Conservation (phyloP, 2,888 invertebrate species). For the Drymonia ruficornis region DNA sequence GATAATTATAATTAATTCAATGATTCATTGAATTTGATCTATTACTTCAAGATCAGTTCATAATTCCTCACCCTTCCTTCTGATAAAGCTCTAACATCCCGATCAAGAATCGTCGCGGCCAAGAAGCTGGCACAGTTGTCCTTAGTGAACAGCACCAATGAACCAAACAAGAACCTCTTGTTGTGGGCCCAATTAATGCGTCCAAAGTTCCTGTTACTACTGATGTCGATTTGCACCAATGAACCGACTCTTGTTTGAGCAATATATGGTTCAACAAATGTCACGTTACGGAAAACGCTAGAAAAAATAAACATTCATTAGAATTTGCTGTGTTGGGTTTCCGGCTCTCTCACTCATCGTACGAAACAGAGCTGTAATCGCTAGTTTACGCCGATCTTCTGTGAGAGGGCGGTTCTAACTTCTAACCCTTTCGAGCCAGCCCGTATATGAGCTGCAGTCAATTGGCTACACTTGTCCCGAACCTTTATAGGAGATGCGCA, state of each 20-base stretch:
- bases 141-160: slow-evolving; percentile 88
- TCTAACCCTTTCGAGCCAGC: too few species aligned
- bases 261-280: slow-evolving; percentile 62
- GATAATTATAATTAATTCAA: too few species aligned
- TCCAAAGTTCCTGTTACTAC: slow-evolving; percentile 50
- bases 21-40: too few species aligned
- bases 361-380: too few species aligned
- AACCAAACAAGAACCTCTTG: slow-evolving; percentile 88
- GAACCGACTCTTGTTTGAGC: slow-evolving; percentile 64
- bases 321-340: neutral
- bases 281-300: slow-evolving; percentile 72
- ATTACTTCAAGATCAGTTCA: neutral
- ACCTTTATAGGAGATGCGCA: too few species aligned
- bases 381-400: too few species aligned
- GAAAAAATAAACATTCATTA: slow-evolving; percentile 27
- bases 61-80: slow-evolving; percentile 58
- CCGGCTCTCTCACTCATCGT: too few species aligned
- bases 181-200: slow-evolving; percentile 68
- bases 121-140: slow-evolving; percentile 87
- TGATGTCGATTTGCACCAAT: slow-evolving; percentile 55
- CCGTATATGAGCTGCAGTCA: too few species aligned
- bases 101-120: slow-evolving; percentile 87
- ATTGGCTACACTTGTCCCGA: too few species aligned
- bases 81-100: slow-evolving; percentile 64
- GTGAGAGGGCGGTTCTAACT: too few species aligned